A percentile compares a stretch with the other conserved stretches of the same genome.
phyloP scores from a whole-genome alignment of 2,888 invertebrate genomes.

The Drosophila fungiperda region DNA sequence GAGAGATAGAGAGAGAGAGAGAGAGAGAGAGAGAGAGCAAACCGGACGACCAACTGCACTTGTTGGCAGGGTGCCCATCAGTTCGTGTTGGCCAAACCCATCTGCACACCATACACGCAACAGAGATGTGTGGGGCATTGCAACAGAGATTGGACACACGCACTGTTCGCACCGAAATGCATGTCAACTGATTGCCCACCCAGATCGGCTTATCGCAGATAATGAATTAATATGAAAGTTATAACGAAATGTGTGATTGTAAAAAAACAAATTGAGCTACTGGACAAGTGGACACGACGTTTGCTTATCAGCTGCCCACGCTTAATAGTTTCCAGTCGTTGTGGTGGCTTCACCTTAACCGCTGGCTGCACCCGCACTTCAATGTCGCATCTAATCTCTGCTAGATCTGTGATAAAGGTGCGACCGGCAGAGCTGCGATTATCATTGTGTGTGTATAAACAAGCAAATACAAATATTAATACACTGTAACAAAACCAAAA shows the following conservation, averaged over 20 bases:
- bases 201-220: constrained; percentile 29
- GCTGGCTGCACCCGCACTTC: constrained; percentile 51
- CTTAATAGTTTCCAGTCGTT: constrained; percentile 22
- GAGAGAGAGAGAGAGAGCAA: neutral
- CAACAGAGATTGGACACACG: neutral
- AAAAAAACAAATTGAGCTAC: constrained; percentile 36
- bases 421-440: constrained; percentile 36
- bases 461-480: constrained; percentile 4
- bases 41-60: too few species aligned
- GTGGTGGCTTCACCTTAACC: constrained; percentile 20
- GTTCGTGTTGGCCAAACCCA: constrained; percentile 8
- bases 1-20: neutral
- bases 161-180: neutral
- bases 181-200: constrained; percentile 10
- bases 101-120: neutral
- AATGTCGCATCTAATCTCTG: constrained; percentile 51
- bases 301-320: constrained; percentile 27
- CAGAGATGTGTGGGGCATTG: neutral
- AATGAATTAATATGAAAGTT: neutral
- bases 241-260: constrained; percentile 19
- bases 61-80: constrained; percentile 8
- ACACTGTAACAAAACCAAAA: neutral
- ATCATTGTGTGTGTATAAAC: neutral
- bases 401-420: constrained; percentile 49
- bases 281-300: neutral